phyloP scores from a whole-genome alignment of 2,113 vertebrate genomes.

The Dipodomys merriami region DNA sequence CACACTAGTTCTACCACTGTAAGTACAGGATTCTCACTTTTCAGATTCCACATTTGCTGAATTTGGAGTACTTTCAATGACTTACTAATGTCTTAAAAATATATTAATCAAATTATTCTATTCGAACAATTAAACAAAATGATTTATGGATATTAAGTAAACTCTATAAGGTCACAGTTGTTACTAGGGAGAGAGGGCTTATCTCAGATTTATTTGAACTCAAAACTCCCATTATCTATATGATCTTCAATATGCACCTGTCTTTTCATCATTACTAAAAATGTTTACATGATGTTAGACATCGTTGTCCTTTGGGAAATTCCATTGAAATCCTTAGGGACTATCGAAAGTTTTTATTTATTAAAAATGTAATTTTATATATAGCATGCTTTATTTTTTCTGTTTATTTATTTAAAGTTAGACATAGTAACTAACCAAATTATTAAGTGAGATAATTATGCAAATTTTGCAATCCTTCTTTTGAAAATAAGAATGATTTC shows the following conservation, averaged over 20 bases:
- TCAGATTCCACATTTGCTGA: neutral
- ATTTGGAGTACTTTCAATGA: neutral
- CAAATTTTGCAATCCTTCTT: neutral
- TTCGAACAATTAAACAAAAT: neutral
- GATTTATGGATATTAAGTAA: neutral
- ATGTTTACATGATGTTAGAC: constrained; percentile 15
- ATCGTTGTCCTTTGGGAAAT: neutral
- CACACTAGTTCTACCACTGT: neutral
- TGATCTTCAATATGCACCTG: neutral
- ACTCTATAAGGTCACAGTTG: neutral
- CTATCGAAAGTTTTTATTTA: neutral
- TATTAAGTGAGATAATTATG: neutral
- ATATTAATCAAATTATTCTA: neutral
- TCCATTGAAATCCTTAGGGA: constrained; percentile 8
- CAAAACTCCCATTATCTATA: neutral
- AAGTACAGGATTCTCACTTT: neutral
- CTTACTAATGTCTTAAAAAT: neutral
- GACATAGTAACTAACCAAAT: neutral
- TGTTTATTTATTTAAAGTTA: constrained; percentile 31
- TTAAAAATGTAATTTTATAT: constrained; percentile 7
- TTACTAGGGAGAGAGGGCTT: neutral
- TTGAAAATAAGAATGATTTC: neutral
- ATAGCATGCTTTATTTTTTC: neutral
- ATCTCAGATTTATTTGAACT: neutral
- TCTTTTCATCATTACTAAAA: constrained; percentile 7